Evolutionary conservation across 1,140 invertebrate genomes (phyloP).

Genomic region (Lanistes nyassanus): DNA sequence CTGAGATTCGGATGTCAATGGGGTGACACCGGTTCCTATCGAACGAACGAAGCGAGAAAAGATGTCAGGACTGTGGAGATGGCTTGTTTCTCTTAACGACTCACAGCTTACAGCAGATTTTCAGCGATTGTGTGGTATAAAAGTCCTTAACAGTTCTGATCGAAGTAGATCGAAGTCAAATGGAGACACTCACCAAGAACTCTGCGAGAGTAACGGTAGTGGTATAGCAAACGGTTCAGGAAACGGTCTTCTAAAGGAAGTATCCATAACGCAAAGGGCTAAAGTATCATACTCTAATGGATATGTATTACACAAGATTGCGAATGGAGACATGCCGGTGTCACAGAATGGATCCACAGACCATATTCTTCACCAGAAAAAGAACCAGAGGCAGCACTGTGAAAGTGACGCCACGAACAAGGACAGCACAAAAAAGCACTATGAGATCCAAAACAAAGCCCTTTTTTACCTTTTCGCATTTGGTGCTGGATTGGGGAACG

Average conservation of each 20-base stretch:
- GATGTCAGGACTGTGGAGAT: slow-evolving; percentile 23
- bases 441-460: slow-evolving; percentile 78
- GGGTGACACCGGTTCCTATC: too few species aligned
- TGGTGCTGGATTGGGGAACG: slow-evolving; percentile 86
- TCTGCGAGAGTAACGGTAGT: slow-evolving; percentile 14
- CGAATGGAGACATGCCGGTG: not conserved
- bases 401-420: not conserved
- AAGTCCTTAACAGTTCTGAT: not conserved
- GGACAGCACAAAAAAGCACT: slow-evolving; percentile 35
- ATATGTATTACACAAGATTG: not conserved
- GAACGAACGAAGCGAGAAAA: not conserved
- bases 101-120: slow-evolving; percentile 30
- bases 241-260: not conserved
- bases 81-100: slow-evolving; percentile 23
- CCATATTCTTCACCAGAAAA: not conserved
- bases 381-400: not conserved
- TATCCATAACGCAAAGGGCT: not conserved
- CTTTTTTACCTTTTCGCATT: slow-evolving; percentile 89
- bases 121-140: slow-evolving; percentile 33
- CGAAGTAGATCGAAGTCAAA: slow-evolving; percentile 7
- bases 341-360: not conserved
- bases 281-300: slow-evolving; percentile 6
- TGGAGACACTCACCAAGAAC: not conserved
- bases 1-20: too few species aligned
- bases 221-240: slow-evolving; percentile 9